Conservation (phyloP, 2,113 vertebrate species). For the Thryonomys swinderianus region DNA sequence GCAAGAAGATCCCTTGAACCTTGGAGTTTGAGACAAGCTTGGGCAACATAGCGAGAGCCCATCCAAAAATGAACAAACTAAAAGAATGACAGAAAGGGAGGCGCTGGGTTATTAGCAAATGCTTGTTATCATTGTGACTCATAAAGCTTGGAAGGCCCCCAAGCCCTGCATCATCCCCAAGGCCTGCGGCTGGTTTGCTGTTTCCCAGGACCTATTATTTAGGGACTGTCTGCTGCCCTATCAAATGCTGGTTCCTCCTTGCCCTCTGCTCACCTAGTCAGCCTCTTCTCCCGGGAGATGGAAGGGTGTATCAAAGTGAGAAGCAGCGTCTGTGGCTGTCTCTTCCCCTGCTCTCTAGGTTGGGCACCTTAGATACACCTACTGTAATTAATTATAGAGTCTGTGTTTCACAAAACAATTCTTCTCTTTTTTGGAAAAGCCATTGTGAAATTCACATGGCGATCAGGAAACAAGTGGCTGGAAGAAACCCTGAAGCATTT, state of each 20-base stretch:
- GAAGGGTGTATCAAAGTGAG: slow-evolving; percentile 83
- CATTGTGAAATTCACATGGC: slow-evolving; percentile 44
- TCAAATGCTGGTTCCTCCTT: slow-evolving; percentile 67
- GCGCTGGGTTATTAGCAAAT: background rate
- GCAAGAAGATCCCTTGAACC: background rate
- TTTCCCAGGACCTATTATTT: slow-evolving; percentile 76
- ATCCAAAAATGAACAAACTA: background rate
- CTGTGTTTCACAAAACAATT: slow-evolving; percentile 51
- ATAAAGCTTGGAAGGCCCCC: slow-evolving; percentile 67
- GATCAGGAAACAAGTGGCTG: background rate
- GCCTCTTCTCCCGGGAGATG: slow-evolving; percentile 67
- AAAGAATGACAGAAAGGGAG: slow-evolving; percentile 42
- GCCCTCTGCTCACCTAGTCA: slow-evolving; percentile 64
- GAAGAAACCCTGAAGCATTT: background rate
- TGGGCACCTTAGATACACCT: slow-evolving; percentile 68
- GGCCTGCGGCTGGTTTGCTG: slow-evolving; percentile 64
- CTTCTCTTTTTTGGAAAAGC: background rate
- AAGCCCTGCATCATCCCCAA: slow-evolving; percentile 60
- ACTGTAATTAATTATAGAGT: slow-evolving; percentile 70
- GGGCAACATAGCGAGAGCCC: background rate
- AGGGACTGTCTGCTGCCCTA: slow-evolving; percentile 63
- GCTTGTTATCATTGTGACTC: slow-evolving; percentile 40
- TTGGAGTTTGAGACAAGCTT: background rate
- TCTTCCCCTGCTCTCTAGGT: slow-evolving; percentile 49
- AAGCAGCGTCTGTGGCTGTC: slow-evolving; percentile 69